Base-by-base conservation (phyloP, 92 coral and sea anemone genomes). In the Parazoanthus atlanticus region DNA sequence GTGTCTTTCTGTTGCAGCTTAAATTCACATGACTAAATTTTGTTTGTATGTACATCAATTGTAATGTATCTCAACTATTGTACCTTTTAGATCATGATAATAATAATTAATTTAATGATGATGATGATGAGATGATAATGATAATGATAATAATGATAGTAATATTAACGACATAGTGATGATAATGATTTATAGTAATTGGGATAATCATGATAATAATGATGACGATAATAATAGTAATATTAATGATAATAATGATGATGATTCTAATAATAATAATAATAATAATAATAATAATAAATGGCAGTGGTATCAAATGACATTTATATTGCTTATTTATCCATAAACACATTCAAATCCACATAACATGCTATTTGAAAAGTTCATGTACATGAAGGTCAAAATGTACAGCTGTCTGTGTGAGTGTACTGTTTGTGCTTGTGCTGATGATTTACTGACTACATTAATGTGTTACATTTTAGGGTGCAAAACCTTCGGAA, bases 401-500 rank as follows among this genome's bases (percentile, higher is more conserved):
- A 43, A 43, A 43, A 43, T 43, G 9, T 6, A 0, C 47, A 43
- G 8, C 9, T 43, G 47, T 43, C 47, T 43, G 47, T 43, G 47
- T 43, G 1, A 10, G 67, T 3, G 26, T 61, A 61, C 5, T 61
- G 67, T 61, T 61, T 61, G 56, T 11, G 17, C 56, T 5, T 49
- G 56, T 49, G 33, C 17, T n/a, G 36, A 4, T 73, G 19, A 28
- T 73, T 73, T 73, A 73, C 34, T n/a, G 9, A 12, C 8, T 7
- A 29, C 36, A 16, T 23, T 21, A 71, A 2, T 49, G 5, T 71
- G 25, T 73, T 58, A 40, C 17, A 36, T 72, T 89, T 75, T 33
- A 94, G 98, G 96, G 86, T 87, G 89, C 82, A 54, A 86, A 82
- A 61, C 89, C 96, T 76, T 40, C 74, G 12, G 91, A 85, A 31